These are phyloP conservation scores for Chromis chromis DNA, from an alignment of 2,797 vertebrate genomes.

Conservation along the genomic window DNA sequence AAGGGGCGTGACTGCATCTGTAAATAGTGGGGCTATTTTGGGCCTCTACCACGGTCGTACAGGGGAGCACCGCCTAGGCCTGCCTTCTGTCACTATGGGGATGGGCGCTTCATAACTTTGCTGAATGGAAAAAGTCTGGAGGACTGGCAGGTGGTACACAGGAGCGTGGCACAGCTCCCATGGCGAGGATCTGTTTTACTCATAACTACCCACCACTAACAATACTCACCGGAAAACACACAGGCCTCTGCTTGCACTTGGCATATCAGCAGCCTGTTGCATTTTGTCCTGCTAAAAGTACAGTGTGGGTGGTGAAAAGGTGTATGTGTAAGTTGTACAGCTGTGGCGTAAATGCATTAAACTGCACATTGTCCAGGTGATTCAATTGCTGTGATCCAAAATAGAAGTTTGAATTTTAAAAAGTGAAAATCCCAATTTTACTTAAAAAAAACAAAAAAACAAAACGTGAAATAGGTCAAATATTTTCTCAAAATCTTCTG, in stretches of 20 bases:
- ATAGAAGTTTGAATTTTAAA: not conserved
- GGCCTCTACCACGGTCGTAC: conserved; percentile 54
- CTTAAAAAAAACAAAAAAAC: too few species aligned
- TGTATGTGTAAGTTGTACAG: not conserved
- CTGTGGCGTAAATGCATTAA: too few species aligned
- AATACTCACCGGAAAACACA: conserved; percentile 71
- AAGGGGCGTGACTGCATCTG: conserved; percentile 80
- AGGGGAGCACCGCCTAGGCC: conserved; percentile 78
- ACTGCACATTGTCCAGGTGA: not conserved
- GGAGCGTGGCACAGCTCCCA: conserved; percentile 79
- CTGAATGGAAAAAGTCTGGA: conserved; percentile 83
- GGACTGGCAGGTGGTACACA: conserved; percentile 86
- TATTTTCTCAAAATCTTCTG: too few species aligned
- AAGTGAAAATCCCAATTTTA: too few species aligned
- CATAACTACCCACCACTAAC: conserved; percentile 66
- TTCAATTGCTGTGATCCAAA: not conserved
- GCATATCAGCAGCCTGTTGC: conserved; percentile 58
- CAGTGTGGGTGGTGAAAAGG: not conserved
- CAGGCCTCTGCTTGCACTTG: conserved; percentile 68
- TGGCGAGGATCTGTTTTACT: conserved; percentile 68
- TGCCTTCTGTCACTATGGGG: conserved; percentile 85
- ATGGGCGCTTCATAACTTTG: conserved; percentile 80
- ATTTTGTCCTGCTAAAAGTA: conserved; percentile 41
- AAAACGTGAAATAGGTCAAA: too few species aligned
- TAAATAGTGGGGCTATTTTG: conserved; percentile 83